Evolutionary conservation across 2,888 invertebrate genomes (phyloP).

Genomic region (Scaptomyza caliginosa): DNA sequence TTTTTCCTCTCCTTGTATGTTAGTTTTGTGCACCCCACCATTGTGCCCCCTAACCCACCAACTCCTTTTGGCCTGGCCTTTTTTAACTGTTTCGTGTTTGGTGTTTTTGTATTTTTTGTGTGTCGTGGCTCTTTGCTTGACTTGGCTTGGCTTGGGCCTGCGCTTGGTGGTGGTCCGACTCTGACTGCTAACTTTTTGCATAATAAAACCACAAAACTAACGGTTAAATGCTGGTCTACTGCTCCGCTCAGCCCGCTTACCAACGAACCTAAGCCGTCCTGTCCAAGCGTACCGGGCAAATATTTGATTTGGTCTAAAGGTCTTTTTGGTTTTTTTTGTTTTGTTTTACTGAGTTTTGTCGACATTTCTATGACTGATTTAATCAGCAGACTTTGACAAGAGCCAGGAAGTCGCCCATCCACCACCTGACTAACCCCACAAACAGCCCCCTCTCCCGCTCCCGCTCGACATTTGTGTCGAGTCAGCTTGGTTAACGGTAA

Average conservation of each 20-base stretch:
- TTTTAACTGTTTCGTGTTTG: slow-evolving; percentile 78
- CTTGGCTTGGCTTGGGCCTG: slow-evolving; percentile 30
- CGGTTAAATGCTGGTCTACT: slow-evolving; percentile 72
- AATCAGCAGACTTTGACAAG: slow-evolving; percentile 80
- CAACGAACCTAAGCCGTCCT: slow-evolving; percentile 31
- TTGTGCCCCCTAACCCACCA: not conserved
- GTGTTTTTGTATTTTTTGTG: too few species aligned
- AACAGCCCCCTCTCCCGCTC: not conserved
- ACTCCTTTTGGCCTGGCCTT: slow-evolving; percentile 38
- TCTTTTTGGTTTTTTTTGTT: slow-evolving; percentile 46
- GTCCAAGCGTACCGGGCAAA: slow-evolving; percentile 60
- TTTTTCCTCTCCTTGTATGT: slow-evolving; percentile 66
- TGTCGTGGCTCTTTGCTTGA: slow-evolving; percentile 61
- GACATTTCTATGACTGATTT: slow-evolving; percentile 81
- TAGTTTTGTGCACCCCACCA: slow-evolving; percentile 27
- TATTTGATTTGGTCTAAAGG: slow-evolving; percentile 79
- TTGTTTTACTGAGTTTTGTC: slow-evolving; percentile 47
- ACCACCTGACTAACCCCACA: slow-evolving; percentile 42
- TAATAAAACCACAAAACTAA: slow-evolving; percentile 81
- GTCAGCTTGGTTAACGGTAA: slow-evolving; percentile 49
- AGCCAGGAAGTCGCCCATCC: slow-evolving; percentile 72
- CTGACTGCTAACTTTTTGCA: slow-evolving; percentile 62
- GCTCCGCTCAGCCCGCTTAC: not conserved
- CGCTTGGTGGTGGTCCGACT: slow-evolving; percentile 67
- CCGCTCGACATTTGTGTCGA: slow-evolving; percentile 56